Evolutionary conservation across 2,797 vertebrate species (phyloP), one percentile per base, ranked within the genome.

Genomic region (Tenualosa ilisha): DNA sequence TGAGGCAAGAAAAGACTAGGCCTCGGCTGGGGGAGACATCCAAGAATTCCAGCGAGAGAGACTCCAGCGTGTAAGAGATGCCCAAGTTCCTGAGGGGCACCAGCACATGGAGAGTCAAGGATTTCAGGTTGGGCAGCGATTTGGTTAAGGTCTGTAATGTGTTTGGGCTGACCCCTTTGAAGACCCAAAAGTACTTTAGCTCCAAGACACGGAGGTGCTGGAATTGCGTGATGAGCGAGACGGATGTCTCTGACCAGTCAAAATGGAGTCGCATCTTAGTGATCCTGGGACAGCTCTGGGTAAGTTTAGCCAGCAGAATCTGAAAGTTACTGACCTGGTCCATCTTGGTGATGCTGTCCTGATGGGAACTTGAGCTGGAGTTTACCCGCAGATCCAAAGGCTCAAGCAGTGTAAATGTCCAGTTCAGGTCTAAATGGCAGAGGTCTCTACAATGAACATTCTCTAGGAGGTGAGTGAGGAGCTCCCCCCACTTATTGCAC

Each of bases 141-240:
- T 93, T 93, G 24, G 95, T 96, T 6, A 97, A 86, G 31, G 89
- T 90, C 87, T 95, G 94, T 91, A 97, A 92, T 0, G 94, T 96
- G 3, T 93, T 91, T 0, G 96, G 96, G 2, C 92, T 94, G 63
- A 96, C 95, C 0, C 96, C 95, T 87, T 96, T 96, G 81, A 97
- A 97, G 0, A 96, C 95, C 96, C 96, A 96, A 91, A 97, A 97
- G 87, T 96, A 96, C 82, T 96, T 96, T 13, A 97, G 94, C 91
- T 97, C 96, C 0, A 97, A 93, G 50, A 94, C 94, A n/a, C 93
- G 89, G 6, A 97, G 95, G 50, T 96, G 95, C 90, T 94, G 96
- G 90, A 97, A 96, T 81, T 91, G 94, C 1, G 92, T 92, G 81
- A 97, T 94, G 84, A 96, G 88, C 0, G 94, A 93, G 84, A 97